Evolutionary conservation across 2,888 invertebrate species (phyloP), one percentile per base, ranked within the genome.

Genomic region (Blera fallax): DNA sequence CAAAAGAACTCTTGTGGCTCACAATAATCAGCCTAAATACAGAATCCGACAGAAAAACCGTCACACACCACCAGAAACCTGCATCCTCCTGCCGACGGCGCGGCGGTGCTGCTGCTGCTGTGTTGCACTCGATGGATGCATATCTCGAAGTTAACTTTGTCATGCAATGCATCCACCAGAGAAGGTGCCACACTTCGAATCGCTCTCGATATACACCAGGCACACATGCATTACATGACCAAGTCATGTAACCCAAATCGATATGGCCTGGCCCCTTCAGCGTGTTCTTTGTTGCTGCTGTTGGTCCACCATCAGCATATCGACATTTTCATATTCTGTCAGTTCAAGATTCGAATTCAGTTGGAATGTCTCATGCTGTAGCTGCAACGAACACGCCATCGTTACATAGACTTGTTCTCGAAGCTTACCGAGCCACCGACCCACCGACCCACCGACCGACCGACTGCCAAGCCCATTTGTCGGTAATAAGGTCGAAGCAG

Each of bases 391-490:
- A 14, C 24, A 24, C 24, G 2, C 24, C 2, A 24, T 4, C 4
- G 24, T 14, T 34, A 62, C 8, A n/a, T 29, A 56, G 65, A 67
- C 60, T 60, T 60, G 69, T 67, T 76, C 83, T 78, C 65, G 79
- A 79, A 84, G 79, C 79, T 45, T 84, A 69, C 79, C 73, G n/a
- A n/a, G n/a, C n/a, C n/a, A n/a, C n/a, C n/a, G n/a, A n/a, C n/a
- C n/a, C n/a, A n/a, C n/a, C n/a, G n/a, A n/a, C n/a, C n/a, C n/a
- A n/a, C n/a, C n/a, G n/a, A n/a, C n/a, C n/a, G n/a, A n/a, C n/a
- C n/a, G 79, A 48, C 65, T 56, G 79, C 79, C 83, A 74, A 84
- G 83, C 83, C 83, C 83, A 84, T 84, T 84, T 84, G 79, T 84
- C 64, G 79, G 79, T 70, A 83, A 84, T 84, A 84, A 84, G 83